Percentiles rank a stretch among this genome's conserved stretches.
These are phyloP conservation scores for Pyrochroa serraticornis DNA, from an alignment of 2,888 invertebrate species.

Conservation along the genomic window DNA sequence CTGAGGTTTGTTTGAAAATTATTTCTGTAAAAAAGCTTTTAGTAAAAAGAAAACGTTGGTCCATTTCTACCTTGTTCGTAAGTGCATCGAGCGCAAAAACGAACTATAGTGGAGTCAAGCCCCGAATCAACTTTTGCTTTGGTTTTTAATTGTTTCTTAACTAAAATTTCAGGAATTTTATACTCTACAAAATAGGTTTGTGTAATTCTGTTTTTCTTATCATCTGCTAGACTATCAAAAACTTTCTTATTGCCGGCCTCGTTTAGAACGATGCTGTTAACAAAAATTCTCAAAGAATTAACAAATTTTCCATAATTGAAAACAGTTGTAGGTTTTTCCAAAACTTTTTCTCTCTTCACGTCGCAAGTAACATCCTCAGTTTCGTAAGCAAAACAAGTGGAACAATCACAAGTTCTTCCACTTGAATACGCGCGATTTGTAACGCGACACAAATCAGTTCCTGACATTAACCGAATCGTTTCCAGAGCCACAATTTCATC, in stretches of 20 bases:
- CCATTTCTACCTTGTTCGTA: conserved; percentile 51
- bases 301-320: conserved; percentile 48
- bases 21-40: conserved; percentile 50
- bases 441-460: conserved; percentile 50
- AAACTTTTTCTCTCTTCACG: conserved; percentile 34
- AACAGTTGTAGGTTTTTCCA: conserved; percentile 30
- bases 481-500: conserved; percentile 57
- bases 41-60: conserved; percentile 1
- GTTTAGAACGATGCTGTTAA: conserved; percentile 57
- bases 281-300: conserved; percentile 57
- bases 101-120: conserved; percentile 49
- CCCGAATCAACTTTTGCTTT: conserved; percentile 53
- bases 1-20: conserved; percentile 58
- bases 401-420: conserved; percentile 45
- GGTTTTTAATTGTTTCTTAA: conserved; percentile 39
- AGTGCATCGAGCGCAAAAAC: conserved; percentile 56
- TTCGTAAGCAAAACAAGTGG: conserved; percentile 50
- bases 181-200: conserved; percentile 60
- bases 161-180: conserved; percentile 52
- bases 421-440: conserved; percentile 42
- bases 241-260: conserved; percentile 58
- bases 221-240: conserved; percentile 37
- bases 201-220: conserved; percentile 37
- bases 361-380: conserved; percentile 42
- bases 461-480: conserved; percentile 55